Percentiles rank a stretch among this genome's conserved stretches.
phyloP scores from a whole-genome alignment of 2,113 vertebrate species.

The Junco hyemalis region DNA sequence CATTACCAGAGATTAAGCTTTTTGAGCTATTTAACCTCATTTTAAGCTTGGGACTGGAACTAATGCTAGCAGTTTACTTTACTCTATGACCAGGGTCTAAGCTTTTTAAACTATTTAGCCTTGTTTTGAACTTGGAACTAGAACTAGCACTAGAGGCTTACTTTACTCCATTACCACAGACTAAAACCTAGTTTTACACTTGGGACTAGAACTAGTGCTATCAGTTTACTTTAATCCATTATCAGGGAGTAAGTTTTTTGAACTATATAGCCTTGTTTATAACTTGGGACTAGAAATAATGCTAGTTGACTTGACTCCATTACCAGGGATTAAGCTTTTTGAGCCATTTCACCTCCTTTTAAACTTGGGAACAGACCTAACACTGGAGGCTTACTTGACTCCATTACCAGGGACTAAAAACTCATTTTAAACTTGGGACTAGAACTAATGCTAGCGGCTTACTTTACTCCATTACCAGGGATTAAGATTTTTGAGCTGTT shows the following conservation, averaged over 20 bases:
- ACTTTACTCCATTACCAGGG: neutral
- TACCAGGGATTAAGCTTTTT: neutral
- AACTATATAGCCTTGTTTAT: neutral
- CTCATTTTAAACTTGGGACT: neutral
- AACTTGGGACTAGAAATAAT: neutral
- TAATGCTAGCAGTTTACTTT: neutral
- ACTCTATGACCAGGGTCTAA: neutral
- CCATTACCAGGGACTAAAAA: neutral
- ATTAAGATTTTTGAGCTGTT: neutral
- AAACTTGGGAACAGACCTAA: neutral
- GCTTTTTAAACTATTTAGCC: neutral
- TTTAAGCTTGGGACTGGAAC: neutral
- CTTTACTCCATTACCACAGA: neutral
- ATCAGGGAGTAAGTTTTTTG: neutral
- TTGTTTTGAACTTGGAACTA: neutral
- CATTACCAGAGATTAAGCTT: neutral
- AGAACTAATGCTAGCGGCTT: neutral
- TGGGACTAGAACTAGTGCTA: neutral
- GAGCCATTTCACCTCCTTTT: neutral
- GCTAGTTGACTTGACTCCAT: neutral
- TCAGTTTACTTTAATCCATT: neutral
- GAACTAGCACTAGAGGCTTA: neutral
- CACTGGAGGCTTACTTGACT: no score
- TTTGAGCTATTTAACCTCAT: neutral
- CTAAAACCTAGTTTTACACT: neutral